Conservation (phyloP, 1,140 invertebrate genomes). For the Schlechtendalia chinensis region DNA sequence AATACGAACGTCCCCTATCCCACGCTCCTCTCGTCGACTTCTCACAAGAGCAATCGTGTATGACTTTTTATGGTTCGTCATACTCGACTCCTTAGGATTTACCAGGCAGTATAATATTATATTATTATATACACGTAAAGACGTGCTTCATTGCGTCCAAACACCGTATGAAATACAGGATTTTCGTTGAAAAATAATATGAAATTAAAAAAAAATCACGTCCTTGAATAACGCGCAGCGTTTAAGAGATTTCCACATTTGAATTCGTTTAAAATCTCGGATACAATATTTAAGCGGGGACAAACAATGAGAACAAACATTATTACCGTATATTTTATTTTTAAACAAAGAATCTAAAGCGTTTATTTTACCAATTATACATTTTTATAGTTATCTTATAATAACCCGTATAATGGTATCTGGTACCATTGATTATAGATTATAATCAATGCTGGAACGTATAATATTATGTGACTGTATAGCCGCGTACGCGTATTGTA, state of each 20-base stretch:
- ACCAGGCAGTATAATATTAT: background rate
- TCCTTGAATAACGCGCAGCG: constrained; percentile 7
- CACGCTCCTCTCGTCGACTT: background rate
- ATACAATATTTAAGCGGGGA: background rate
- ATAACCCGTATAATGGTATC: background rate
- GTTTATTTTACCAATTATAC: background rate
- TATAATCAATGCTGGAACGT: too few species aligned
- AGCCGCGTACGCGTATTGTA: too few species aligned
- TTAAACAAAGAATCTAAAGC: background rate
- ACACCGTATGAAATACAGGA: constrained; percentile 22
- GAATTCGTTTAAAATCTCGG: background rate
- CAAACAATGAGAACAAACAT: background rate
- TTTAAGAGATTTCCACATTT: constrained; percentile 28
- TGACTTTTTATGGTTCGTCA: constrained; percentile 34
- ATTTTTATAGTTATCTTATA: background rate
- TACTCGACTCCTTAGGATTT: background rate
- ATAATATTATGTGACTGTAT: too few species aligned
- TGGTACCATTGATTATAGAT: too few species aligned
- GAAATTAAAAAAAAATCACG: background rate
- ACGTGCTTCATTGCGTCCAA: constrained; percentile 30
- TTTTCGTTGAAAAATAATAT: background rate
- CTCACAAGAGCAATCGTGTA: constrained; percentile 38
- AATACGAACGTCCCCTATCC: background rate
- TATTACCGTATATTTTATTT: background rate
- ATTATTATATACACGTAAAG: background rate